Conservation (phyloP, 2,113 vertebrate species). For the Mellivora capensis region DNA sequence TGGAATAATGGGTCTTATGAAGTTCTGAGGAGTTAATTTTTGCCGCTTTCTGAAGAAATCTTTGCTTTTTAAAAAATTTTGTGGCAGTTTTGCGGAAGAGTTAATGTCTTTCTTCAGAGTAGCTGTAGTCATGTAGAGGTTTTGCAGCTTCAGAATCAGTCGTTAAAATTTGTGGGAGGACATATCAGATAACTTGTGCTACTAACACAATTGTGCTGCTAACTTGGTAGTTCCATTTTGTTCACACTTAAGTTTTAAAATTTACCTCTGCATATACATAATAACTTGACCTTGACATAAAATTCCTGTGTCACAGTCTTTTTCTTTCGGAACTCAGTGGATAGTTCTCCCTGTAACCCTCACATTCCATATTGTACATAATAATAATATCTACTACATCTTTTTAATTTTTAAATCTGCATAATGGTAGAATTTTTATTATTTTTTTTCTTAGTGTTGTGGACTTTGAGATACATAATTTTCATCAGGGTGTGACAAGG, state of each 20-base stretch:
- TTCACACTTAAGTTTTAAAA: neutral
- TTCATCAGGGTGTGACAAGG: neutral
- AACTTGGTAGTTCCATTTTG: neutral
- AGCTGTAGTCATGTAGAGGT: neutral
- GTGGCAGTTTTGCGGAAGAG: neutral
- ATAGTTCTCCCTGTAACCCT: neutral
- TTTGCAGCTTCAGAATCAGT: neutral
- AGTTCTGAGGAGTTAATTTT: neutral
- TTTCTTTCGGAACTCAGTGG: neutral
- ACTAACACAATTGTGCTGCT: neutral
- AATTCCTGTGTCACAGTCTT: neutral
- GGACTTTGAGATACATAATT: slow-evolving; percentile 9
- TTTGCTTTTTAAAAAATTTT: neutral
- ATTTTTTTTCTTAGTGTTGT: neutral
- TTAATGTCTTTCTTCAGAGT: neutral
- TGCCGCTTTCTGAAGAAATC: neutral
- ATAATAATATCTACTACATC: neutral
- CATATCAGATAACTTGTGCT: neutral
- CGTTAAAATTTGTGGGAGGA: neutral
- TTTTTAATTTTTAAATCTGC: neutral
- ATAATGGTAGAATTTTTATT: neutral
- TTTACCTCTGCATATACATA: neutral
- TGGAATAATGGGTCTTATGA: neutral
- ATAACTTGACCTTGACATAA: neutral
- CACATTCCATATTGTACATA: neutral